Evolutionary conservation across 2,888 invertebrate genomes (phyloP).

Genomic region (Cephonodes hylas): DNA sequence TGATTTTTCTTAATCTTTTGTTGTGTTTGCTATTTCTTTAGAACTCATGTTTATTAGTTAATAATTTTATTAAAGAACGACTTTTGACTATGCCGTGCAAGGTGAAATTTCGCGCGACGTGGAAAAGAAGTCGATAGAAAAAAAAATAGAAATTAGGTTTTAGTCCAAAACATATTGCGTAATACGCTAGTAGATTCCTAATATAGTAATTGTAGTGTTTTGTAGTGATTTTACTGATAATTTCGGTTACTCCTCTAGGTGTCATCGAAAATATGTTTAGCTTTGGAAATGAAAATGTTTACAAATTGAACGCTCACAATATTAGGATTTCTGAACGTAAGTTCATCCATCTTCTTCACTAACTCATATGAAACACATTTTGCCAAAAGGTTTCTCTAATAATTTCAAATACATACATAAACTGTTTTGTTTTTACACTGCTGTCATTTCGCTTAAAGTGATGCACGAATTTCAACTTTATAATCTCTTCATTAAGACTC

Average conservation of each 20-base stretch:
- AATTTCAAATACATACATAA: not conserved
- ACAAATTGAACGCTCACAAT: constrained; percentile 54
- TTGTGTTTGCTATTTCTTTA: constrained; percentile 21
- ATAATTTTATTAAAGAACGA: constrained; percentile 42
- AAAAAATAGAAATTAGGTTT: constrained; percentile 1
- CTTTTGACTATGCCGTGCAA: constrained; percentile 43
- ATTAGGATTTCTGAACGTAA: constrained; percentile 59
- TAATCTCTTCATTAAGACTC: not conserved
- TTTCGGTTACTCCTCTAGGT: not conserved
- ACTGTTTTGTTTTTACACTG: not conserved
- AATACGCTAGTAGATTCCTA: not conserved
- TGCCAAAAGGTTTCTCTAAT: not conserved
- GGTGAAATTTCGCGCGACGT: constrained; percentile 20
- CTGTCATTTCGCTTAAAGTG: not conserved
- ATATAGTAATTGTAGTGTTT: not conserved
- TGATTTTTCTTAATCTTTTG: constrained; percentile 40
- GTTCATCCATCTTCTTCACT: constrained; percentile 25
- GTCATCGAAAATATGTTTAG: constrained; percentile 51
- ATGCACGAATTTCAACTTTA: not conserved
- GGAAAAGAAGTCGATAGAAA: not conserved
- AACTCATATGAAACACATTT: not conserved
- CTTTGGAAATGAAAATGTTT: constrained; percentile 54
- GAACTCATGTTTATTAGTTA: constrained; percentile 20
- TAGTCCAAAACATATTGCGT: not conserved
- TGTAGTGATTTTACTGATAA: not conserved